Base-by-base conservation (phyloP, 1,140 invertebrate species). In the Drosophila navojoa region DNA sequence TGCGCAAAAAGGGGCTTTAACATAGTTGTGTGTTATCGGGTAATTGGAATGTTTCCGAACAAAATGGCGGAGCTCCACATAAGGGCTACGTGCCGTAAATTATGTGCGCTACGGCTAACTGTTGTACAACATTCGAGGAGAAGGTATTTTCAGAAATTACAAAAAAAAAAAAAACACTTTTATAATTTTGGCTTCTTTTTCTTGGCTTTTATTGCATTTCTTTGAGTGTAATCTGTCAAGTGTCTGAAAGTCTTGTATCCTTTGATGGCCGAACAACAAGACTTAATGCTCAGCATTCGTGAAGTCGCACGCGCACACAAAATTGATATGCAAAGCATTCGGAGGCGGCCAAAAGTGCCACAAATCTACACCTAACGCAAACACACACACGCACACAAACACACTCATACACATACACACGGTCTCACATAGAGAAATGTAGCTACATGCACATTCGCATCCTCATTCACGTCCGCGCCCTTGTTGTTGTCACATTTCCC, bases 301-400 rank as follows among this genome's bases (percentile, higher is more conserved):
- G 69, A 82, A 91, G 86, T 90, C 86, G 90, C 90, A 91, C 90
- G 90, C 84, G 77, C 74, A 71, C 73, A 72, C 66, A 69, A 86
- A 87, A 87, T 86, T 86, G 78, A 87, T 89, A 87, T 87, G 82
- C 82, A 81, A 80, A 76, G 73, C 50, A 71, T 71, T 66, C 60
- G 68, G 71, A 72, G 71, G 76, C 72, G 69, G 60, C 69, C 67
- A 44, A 77, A 79, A 80, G 84, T 80, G 84, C 78, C 80, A 79
- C 67, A 76, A 71, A 76, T 72, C 70, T 72, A 67, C 55, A 66
- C 53, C 52, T 64, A 55, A 66, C 53, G 76, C 66, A 67, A 54
- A 47, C 42, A 27, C 49, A 68, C 50, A 75, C 67, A 69, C 55
- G 53, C 15, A 15, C 27, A 62, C 47, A 16, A 44, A 57, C 16